Percentiles rank a stretch among this genome's conserved stretches.
phyloP scores from a whole-genome alignment of 2,113 vertebrate species.

The Atractosteus spatula region DNA sequence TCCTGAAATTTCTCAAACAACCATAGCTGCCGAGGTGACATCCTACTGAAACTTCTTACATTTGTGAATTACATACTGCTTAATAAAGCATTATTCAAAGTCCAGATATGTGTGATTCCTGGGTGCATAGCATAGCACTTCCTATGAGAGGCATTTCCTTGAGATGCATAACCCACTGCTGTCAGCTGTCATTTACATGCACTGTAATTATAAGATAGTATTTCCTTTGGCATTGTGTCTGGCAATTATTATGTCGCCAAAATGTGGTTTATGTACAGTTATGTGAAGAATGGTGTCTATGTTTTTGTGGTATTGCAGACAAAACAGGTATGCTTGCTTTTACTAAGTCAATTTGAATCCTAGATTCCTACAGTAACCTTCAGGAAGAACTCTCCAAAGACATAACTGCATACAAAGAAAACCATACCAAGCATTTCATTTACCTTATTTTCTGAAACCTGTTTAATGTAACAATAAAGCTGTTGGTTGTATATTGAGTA shows the following conservation, averaged over 20 bases:
- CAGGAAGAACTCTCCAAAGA: background rate
- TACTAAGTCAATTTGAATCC: background rate
- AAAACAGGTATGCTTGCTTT: constrained; percentile 37
- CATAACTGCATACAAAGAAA: background rate
- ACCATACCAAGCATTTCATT: background rate
- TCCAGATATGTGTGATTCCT: no score
- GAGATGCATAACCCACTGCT: background rate
- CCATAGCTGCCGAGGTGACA: no score
- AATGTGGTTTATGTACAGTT: constrained; percentile 20
- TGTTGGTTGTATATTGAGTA: no score
- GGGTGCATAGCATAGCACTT: background rate
- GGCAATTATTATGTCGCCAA: constrained; percentile 12
- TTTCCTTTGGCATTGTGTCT: constrained; percentile 7
- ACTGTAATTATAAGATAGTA: background rate
- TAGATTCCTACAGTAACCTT: background rate
- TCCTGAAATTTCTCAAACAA: no score
- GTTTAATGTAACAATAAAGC: no score
- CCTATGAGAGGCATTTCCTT: background rate
- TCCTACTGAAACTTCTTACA: no score
- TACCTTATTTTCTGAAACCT: background rate
- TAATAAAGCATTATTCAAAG: no score
- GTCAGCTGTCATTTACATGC: no score
- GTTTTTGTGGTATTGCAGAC: constrained; percentile 37
- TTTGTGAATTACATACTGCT: no score
- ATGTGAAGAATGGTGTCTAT: constrained; percentile 21